Evolutionary conservation across 1,140 invertebrate species (phyloP), one percentile per base, ranked within the genome.

Genomic region (Lepidurus couesii): DNA sequence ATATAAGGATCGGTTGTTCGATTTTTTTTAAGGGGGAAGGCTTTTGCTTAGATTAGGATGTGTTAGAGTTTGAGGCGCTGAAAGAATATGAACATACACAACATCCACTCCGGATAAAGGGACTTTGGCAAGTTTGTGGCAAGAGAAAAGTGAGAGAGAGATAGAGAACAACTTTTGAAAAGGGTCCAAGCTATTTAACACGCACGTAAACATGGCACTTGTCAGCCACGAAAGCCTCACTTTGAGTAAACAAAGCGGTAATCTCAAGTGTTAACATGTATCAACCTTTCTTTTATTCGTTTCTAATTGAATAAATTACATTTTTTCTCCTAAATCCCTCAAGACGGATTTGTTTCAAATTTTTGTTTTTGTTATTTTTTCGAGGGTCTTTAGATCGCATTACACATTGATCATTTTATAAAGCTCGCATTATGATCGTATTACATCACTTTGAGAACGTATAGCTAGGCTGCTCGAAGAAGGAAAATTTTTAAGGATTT

Each of bases 11-110:
- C 45, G 7, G 53, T 34, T 34, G 34, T 34, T 34, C 34, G 34
- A 34, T 34, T 34, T 34, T 34, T 34, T 1, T 34, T 34, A 3
- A 34, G 3, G 34, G 34, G 34, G 34, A 3, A 34, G 4, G 13
- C 53, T 65, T 65, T 65, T 65, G 53, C 53, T 65, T 65, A 65
- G 53, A 65, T 65, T 65, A 65, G n/a, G 53, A 65, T 65, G 53
- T 65, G 53, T 65, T 65, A 65, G n/a, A 65, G 21, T 65, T 65
- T 65, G 53, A 21, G 53, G 53, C 21, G 53, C 16, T 65, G 53
- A 65, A 65, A 65, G 53, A 65, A 65, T 65, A 21, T 65, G 53
- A 65, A 65, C 53, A 65, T 65, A 65, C 21, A 65, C 53, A 65
- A 65, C 53, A 65, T 65, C 9, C 53, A 65, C 16, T 65, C 0